A percentile compares a stretch with the other conserved stretches of the same genome.
phyloP scores from a whole-genome alignment of 1,140 invertebrate genomes.

The Drosophila leontia region DNA sequence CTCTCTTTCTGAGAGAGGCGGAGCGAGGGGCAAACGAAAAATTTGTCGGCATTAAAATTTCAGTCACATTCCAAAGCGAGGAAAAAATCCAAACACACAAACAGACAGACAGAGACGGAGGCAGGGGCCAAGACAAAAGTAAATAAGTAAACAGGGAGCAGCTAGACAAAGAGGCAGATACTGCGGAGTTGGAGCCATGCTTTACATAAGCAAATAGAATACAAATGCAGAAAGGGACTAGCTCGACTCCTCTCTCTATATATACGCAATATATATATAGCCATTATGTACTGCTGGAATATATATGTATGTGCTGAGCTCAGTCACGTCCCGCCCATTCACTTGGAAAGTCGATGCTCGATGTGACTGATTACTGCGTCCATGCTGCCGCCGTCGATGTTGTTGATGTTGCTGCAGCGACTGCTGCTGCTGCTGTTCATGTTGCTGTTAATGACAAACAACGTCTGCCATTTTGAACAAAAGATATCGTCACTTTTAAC shows the following conservation, averaged over 20 bases:
- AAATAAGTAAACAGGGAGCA: conserved; percentile 74
- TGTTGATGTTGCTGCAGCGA: conserved; percentile 31
- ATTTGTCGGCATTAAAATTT: conserved; percentile 73
- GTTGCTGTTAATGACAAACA: conserved; percentile 74
- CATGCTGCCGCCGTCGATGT: conserved; percentile 44
- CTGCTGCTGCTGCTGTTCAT: conserved; percentile 17
- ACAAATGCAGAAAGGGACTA: conserved; percentile 63
- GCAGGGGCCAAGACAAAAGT: conserved; percentile 56
- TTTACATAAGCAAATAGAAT: conserved; percentile 81
- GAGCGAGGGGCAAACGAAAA: conserved; percentile 28
- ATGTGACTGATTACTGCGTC: conserved; percentile 81
- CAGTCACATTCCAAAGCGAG: conserved; percentile 77
- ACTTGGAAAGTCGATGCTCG: conserved; percentile 82
- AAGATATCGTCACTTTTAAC: conserved; percentile 42
- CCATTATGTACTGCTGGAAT: conserved; percentile 27
- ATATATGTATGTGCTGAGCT: conserved; percentile 32
- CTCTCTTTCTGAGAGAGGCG: background rate
- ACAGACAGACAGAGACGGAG: conserved; percentile 25
- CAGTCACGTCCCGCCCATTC: conserved; percentile 79
- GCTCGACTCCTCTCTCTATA: conserved; percentile 15
- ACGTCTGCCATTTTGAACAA: conserved; percentile 75
- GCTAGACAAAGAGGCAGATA: conserved; percentile 32
- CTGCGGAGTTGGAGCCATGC: conserved; percentile 45
- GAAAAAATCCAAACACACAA: conserved; percentile 53
- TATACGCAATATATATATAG: conserved; percentile 16